A percentile compares a stretch with the other conserved stretches of the same genome.
These are phyloP conservation scores for Achatina immaculata DNA, from an alignment of 1,140 invertebrate species.

Conservation along the genomic window DNA sequence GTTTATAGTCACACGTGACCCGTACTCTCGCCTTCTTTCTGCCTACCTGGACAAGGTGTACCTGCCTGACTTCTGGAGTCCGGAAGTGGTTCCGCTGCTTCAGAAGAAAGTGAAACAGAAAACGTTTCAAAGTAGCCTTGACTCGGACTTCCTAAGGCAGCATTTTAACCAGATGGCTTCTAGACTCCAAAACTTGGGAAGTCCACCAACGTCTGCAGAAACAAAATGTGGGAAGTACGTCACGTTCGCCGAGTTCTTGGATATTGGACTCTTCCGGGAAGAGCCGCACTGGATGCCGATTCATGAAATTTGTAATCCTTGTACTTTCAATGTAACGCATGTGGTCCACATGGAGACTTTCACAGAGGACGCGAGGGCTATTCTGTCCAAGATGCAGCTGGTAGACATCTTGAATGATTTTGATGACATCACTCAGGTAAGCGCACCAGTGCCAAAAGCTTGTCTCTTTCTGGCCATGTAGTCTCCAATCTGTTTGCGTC, in stretches of 20 bases:
- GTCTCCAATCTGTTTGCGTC: too few species aligned
- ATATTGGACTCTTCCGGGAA: not conserved
- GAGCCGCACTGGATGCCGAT: slow-evolving; percentile 1
- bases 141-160: not conserved
- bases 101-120: too few species aligned
- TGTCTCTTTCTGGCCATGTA: too few species aligned
- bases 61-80: slow-evolving; percentile 8
- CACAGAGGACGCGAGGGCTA: not conserved
- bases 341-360: not conserved
- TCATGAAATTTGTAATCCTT: slow-evolving; percentile 5
- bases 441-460: too few species aligned
- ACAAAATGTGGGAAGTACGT: not conserved
- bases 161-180: not conserved
- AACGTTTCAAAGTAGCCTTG: too few species aligned
- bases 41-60: too few species aligned
- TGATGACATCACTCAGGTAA: not conserved
- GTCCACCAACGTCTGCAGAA: not conserved
- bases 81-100: not conserved
- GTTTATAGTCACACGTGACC: slow-evolving; percentile 1
- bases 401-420: not conserved
- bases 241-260: not conserved
- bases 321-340: not conserved
- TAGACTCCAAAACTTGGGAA: not conserved
- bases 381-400: not conserved
- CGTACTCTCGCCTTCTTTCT: slow-evolving; percentile 11